Conservation (phyloP, 1,140 invertebrate species). For the Pantala flavescens region DNA sequence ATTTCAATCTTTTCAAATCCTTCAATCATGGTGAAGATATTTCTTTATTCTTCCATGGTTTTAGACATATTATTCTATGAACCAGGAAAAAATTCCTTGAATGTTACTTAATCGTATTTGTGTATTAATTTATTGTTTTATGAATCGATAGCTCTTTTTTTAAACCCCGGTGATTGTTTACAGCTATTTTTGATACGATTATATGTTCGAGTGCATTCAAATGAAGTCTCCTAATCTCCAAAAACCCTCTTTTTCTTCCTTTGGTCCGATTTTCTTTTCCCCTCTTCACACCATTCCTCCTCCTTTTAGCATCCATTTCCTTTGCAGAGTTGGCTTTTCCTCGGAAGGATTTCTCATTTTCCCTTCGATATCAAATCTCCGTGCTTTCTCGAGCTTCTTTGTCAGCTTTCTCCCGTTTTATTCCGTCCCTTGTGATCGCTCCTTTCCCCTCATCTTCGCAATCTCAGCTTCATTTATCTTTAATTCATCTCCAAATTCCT, state of each 20-base stretch:
- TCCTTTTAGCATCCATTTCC: background rate
- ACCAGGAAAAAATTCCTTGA: no score
- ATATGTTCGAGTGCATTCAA: no score
- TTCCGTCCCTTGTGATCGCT: background rate
- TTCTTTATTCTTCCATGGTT: no score
- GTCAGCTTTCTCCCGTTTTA: background rate
- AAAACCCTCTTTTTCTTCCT: background rate
- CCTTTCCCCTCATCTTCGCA: background rate
- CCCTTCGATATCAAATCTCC: slow-evolving; percentile 5
- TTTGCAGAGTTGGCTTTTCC: background rate
- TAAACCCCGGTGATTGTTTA: no score
- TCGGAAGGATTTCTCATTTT: background rate
- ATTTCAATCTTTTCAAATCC: no score
- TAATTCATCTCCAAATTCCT: background rate
- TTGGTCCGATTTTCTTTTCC: background rate
- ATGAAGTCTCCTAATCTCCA: background rate
- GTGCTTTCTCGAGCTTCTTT: background rate
- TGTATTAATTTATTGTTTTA: no score
- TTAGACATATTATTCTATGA: no score
- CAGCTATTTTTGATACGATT: no score
- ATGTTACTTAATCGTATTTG: no score
- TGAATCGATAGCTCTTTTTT: no score
- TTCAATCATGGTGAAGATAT: no score
- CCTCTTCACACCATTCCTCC: background rate
- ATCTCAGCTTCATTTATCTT: background rate